Evolutionary conservation across 2,113 vertebrate genomes (phyloP).

Genomic region (Ceyx margarethae): DNA sequence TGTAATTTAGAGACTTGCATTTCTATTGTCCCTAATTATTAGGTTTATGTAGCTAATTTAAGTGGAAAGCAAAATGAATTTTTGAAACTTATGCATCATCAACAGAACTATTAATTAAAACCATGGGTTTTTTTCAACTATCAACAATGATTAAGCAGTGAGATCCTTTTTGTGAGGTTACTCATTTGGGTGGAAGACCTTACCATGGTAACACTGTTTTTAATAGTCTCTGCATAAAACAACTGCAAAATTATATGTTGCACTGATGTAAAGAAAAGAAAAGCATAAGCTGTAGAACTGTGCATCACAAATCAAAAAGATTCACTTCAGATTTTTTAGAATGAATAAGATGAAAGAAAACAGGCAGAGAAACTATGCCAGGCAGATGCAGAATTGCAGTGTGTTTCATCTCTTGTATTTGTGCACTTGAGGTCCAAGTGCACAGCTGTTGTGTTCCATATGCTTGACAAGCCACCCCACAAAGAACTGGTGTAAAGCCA

Average conservation of each 20-base stretch:
- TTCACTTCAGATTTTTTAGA: not conserved
- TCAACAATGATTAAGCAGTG: not conserved
- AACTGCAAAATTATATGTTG: not conserved
- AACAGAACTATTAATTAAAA: slow-evolving; percentile 19
- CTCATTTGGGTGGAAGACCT: not conserved
- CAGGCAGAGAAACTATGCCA: not conserved
- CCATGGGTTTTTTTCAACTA: not conserved
- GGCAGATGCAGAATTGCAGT: not conserved
- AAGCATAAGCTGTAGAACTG: not conserved
- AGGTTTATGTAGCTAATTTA: not conserved
- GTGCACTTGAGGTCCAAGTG: not conserved
- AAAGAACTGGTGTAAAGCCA: not conserved
- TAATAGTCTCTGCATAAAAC: not conserved
- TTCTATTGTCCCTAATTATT: not conserved
- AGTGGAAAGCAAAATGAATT: not conserved
- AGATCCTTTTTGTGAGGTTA: not conserved
- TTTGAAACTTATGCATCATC: not conserved
- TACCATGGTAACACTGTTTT: not conserved
- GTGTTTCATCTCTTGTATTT: not conserved
- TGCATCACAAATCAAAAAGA: not conserved
- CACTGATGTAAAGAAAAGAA: not conserved
- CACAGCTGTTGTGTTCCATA: not conserved
- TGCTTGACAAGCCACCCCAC: not conserved
- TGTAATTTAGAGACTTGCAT: not conserved
- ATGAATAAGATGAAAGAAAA: not conserved